Conservation (phyloP, 2,797 vertebrate species). For the Clarias platycephalus region DNA sequence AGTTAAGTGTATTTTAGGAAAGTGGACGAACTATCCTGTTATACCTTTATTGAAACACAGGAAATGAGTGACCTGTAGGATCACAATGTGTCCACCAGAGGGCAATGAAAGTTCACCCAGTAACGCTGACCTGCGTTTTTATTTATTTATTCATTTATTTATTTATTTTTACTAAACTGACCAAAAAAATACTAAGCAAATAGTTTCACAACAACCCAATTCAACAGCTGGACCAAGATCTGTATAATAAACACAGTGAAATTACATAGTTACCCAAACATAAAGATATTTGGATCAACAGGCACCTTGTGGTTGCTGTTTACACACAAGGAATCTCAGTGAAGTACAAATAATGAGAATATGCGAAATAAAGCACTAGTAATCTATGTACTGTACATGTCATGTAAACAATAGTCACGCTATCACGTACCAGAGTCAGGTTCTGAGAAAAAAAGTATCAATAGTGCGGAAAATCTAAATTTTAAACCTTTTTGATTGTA, state of each 20-base stretch:
- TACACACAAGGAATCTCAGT: conserved; percentile 36
- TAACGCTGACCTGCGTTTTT: neutral
- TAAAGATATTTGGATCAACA: conserved; percentile 6
- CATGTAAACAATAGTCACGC: conserved; percentile 91
- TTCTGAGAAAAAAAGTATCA: conserved; percentile 73
- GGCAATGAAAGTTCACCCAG: conserved; percentile 22
- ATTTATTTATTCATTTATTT: neutral
- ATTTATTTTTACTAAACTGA: neutral
- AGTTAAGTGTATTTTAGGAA: neutral
- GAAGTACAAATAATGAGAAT: conserved; percentile 60
- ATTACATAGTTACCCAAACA: conserved; percentile 20
- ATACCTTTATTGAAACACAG: neutral
- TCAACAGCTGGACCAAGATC: neutral
- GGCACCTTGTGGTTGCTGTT: conserved; percentile 14
- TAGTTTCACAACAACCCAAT: conserved; percentile 15
- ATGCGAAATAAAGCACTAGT: conserved; percentile 66
- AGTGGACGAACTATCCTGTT: neutral
- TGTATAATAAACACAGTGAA: conserved; percentile 19
- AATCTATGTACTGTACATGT: conserved; percentile 72
- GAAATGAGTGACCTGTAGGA: conserved; percentile 27
- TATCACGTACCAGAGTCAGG: conserved; percentile 78
- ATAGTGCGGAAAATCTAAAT: conserved; percentile 62
- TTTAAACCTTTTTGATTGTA: conserved; percentile 54
- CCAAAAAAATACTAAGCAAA: neutral
- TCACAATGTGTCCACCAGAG: conserved; percentile 62